Percentiles rank a stretch among this genome's conserved stretches.
Conservation (phyloP, 2,797 vertebrate species). For the Loriculus beryllinus region DNA sequence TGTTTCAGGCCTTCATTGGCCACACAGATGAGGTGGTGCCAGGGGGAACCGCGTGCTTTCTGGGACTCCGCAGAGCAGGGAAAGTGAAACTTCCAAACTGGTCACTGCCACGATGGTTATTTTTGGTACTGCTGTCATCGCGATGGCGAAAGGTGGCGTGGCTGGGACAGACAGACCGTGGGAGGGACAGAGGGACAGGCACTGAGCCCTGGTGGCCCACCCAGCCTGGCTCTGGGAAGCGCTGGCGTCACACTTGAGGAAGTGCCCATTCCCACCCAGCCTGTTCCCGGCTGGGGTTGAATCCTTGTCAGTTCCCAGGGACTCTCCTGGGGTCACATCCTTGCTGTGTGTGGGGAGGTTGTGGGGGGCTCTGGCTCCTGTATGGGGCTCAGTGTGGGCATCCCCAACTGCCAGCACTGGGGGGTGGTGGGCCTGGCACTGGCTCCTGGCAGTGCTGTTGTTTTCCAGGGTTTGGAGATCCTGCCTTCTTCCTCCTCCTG, state of each 20-base stretch:
- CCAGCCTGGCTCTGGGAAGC: accelerated
- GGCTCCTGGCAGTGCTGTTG: not conserved
- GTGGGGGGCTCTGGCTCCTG: not conserved
- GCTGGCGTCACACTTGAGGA: not conserved
- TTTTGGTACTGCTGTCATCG: not conserved
- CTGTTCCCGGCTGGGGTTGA: accelerated
- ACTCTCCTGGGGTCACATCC: not conserved
- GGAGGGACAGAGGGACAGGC: not conserved
- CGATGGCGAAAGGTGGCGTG: accelerated
- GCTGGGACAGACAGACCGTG: not conserved
- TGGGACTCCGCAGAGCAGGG: not conserved
- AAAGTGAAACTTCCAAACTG: not conserved
- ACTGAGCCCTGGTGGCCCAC: not conserved
- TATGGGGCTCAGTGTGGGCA: not conserved
- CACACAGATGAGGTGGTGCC: accelerated
- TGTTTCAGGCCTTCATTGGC: not conserved
- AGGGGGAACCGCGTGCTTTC: accelerated
- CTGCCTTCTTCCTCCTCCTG: not conserved
- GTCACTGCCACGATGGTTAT: accelerated
- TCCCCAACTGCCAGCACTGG: accelerated
- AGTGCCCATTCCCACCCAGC: not conserved
- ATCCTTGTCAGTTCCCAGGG: not conserved
- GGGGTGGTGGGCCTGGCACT: not conserved
- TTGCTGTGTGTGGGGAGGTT: accelerated
- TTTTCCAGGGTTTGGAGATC: constrained; percentile 50